Conservation (phyloP, 2,888 invertebrate species). For the Scaptomyza cyrtandrae region DNA sequence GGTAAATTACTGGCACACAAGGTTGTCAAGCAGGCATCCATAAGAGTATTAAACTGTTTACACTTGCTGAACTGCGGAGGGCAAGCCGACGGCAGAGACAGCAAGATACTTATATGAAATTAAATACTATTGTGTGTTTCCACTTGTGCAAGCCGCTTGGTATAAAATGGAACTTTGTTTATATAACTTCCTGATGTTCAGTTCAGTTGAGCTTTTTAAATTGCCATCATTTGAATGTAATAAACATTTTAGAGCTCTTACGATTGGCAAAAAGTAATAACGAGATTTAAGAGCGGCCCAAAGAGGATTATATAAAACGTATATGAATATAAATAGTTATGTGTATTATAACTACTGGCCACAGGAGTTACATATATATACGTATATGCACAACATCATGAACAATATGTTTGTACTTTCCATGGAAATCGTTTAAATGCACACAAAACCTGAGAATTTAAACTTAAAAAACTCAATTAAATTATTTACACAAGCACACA, state of each 20-base stretch:
- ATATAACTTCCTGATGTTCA: slow-evolving; percentile 63
- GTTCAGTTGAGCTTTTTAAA: slow-evolving; percentile 46
- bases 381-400: too few species aligned
- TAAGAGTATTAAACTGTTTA: slow-evolving; percentile 53
- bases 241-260: slow-evolving; percentile 61
- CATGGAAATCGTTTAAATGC: not conserved
- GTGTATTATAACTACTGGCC: not conserved
- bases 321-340: not conserved
- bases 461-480: slow-evolving; percentile 28
- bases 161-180: slow-evolving; percentile 64
- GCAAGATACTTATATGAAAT: slow-evolving; percentile 47
- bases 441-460: not conserved
- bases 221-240: slow-evolving; percentile 56
- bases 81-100: not conserved
- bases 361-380: too few species aligned
- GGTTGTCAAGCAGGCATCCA: slow-evolving; percentile 10
- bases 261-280: slow-evolving; percentile 53
- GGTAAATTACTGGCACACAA: slow-evolving; percentile 58
- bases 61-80: slow-evolving; percentile 30
- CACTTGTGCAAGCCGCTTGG: too few species aligned
- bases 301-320: slow-evolving; percentile 26
- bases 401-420: too few species aligned
- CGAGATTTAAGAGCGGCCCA: slow-evolving; percentile 7
- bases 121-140: slow-evolving; percentile 40
- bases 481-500: not conserved